Conservation (phyloP, 2,797 vertebrate genomes). For the Sorex maritimensis region DNA sequence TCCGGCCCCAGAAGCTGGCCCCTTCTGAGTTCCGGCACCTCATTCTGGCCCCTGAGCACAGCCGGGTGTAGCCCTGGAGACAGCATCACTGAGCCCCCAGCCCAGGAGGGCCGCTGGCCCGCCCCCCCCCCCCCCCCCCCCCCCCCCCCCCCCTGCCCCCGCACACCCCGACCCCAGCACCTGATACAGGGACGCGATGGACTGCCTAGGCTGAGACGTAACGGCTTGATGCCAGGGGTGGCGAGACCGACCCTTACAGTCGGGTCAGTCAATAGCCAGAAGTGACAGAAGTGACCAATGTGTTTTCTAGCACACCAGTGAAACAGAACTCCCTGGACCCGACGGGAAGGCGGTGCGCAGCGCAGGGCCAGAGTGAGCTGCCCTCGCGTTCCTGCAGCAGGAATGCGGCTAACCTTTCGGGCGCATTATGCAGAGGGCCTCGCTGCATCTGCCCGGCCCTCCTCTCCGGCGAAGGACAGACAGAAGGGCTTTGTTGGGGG, state of each 20-base stretch:
- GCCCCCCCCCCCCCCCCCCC: no score
- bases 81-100: no score
- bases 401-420: conserved; percentile 13
- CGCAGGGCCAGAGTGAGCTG: conserved; percentile 4
- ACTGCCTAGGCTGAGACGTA: background rate
- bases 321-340: conserved; percentile 50
- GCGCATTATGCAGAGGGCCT: conserved; percentile 30
- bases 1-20: no score
- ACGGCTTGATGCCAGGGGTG: background rate
- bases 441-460: background rate
- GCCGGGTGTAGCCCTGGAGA: no score
- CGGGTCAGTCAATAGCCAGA: conserved; percentile 18
- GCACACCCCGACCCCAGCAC: no score
- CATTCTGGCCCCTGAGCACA: no score
- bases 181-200: background rate
- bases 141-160: no score
- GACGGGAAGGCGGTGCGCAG: conserved; percentile 29
- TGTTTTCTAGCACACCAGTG: background rate
- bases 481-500: conserved; percentile 71
- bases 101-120: no score
- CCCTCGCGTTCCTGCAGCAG: background rate
- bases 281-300: conserved; percentile 29
- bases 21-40: no score
- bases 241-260: conserved; percentile 13
- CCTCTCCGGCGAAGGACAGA: background rate